Base-by-base conservation (phyloP, 2,888 invertebrate genomes). In the Tipula helvola region DNA sequence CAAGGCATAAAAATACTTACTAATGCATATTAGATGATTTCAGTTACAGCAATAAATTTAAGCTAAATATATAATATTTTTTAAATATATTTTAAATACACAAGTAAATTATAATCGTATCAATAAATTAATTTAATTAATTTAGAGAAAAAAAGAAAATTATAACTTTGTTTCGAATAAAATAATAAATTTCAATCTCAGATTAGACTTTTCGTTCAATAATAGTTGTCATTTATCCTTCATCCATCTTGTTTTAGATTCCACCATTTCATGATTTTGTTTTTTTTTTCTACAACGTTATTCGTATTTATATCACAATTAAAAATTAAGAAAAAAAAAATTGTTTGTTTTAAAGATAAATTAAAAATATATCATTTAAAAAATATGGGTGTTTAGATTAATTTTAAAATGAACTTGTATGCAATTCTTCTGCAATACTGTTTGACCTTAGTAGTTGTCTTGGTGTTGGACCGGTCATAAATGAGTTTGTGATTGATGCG, bases 401-500 rank as follows among this genome's bases (percentile, higher is more conserved):
- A 71, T 28, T 71, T 88, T 88, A 89, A 87, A 89, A 89, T 86
- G 89, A 57, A 57, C n/a, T 89, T 28, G 94, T 94, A 89, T 94
- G 93, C 89, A 97, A 93, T 91, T 97, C 97, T 90, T 97, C 97
- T 91, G 96, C 95, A 92, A 96, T 95, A 93, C 96, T 96, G 92
- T 95, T 96, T 88, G 97, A 96, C 90, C 96, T 92, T 89, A 94
- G 92, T 88, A 95, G 93, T 88, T 93, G 93, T 83, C 94, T 91
- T 86, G 94, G 92, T 13, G 93, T 92, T 5, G 92, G 90, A 87
- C 92, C 93, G 89, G 92, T 93, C 57, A 94, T 94, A 90, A 93
- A 92, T 44, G 94, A 93, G 88, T 93, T 92, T 16, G 94, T 93
- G 87, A 95, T 91, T 85, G 92, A 92, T 87, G 94, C 93, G 86